Base-by-base conservation (phyloP, 2,888 invertebrate genomes). In the Entomobrya multifasciata region DNA sequence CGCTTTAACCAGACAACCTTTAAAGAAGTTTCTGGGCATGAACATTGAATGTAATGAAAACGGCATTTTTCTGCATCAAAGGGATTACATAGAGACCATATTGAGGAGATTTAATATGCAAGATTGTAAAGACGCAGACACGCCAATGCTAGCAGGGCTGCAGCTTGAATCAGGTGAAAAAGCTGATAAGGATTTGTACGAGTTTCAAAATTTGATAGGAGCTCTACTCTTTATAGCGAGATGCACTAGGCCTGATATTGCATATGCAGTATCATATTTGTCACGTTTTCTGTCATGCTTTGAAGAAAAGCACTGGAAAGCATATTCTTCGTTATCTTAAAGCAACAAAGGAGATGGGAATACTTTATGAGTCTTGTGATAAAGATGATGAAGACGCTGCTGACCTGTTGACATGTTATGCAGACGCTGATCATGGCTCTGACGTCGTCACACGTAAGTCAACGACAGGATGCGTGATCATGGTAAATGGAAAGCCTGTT, bases 301-400 rank as follows among this genome's bases (percentile, higher is more conserved):
- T 85, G 70, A 67, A 13, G 47, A 88, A 55, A 8, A 10, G 3
- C 91, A 91, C 76, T 2, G 90, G 87, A 10, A 90, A 90, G 55
- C 13, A 52, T 0, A 72, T 91, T 4, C 57, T 90, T 20, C 87
- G 91, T 1, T 92, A 92, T 70, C 62, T 92, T 15, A 90, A 90
- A 84, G 90, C 89, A 41, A 20, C 91, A 6, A 81, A 67, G 0
- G 67, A 91, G 62, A 30, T 90, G 8, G 91, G 91, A 30, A 70
- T 92, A 5, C 13, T 30, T 8, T 92, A 88, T 80, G 49, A 41
- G 1, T 47, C 25, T 10, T n/a, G n/a, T n/a, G n/a, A n/a, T n/a
- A n/a, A n/a, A n/a, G n/a, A n/a, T n/a, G 17, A 15, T 3, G 0
- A 5, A 11, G 27, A 30, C 2, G 17, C 20, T 2, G 77, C 85